These are phyloP conservation scores for Epinephelus malabaricus DNA, from an alignment of 2,797 vertebrate genomes.

Conservation along the genomic window DNA sequence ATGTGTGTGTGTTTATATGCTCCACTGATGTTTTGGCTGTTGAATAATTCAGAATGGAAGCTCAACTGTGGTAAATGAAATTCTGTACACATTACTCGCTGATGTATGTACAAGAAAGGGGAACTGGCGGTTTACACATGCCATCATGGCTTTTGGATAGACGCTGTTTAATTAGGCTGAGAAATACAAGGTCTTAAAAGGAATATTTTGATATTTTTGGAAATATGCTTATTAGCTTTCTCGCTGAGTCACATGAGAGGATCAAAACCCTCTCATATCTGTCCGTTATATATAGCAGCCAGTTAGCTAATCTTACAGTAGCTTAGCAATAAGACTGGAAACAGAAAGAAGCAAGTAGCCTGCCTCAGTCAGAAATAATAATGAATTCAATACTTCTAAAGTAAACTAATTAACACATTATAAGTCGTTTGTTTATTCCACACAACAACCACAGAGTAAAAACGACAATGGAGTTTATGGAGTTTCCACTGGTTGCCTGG, in stretches of 20 bases:
- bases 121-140: neutral
- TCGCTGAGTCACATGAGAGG: neutral
- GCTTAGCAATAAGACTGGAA: neutral
- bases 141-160: neutral
- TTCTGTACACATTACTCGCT: neutral
- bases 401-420: neutral
- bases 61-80: constrained; percentile 9
- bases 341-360: neutral
- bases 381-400: neutral
- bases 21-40: constrained; percentile 9
- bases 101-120: neutral
- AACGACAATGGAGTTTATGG: neutral
- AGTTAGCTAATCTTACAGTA: neutral
- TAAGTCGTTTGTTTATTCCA: neutral
- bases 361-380: neutral
- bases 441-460: neutral
- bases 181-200: constrained; percentile 15
- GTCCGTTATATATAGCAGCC: neutral
- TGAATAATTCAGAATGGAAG: constrained; percentile 30
- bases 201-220: neutral
- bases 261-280: neutral
- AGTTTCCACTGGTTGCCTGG: neutral
- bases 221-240: neutral
- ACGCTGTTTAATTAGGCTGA: constrained; percentile 10
- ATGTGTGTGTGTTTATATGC: constrained; percentile 6